phyloP scores from a whole-genome alignment of 2,113 vertebrate species.

The Jaculus jaculus region DNA sequence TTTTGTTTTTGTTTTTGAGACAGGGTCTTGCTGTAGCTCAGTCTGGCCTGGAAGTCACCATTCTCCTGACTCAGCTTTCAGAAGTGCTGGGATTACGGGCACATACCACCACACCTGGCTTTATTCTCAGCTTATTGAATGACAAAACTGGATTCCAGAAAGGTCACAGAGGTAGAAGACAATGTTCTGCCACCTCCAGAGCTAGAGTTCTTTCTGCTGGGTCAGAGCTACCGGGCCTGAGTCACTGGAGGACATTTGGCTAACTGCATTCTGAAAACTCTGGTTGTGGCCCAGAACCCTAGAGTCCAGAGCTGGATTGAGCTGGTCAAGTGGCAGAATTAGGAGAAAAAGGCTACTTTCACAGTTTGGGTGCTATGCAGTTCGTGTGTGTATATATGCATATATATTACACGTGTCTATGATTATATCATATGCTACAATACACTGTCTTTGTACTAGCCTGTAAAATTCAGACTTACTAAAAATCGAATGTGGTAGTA shows the following conservation, averaged over 20 bases:
- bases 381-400: neutral
- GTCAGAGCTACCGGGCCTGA: neutral
- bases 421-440: neutral
- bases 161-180: neutral
- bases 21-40: neutral
- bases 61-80: neutral
- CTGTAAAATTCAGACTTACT: conserved; percentile 17
- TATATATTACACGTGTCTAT: neutral
- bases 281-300: neutral
- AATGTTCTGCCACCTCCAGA: neutral
- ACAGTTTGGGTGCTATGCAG: neutral
- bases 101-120: neutral
- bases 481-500: neutral
- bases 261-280: neutral
- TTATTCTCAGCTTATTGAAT: conserved; percentile 28
- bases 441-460: neutral
- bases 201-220: neutral
- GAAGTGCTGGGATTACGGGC: neutral
- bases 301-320: conserved; percentile 25
- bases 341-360: neutral
- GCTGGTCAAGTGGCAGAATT: conserved; percentile 12
- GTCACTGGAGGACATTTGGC: neutral
- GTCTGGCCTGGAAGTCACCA: neutral
- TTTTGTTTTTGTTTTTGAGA: neutral
- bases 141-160: conserved; percentile 46